A percentile compares a stretch with the other conserved stretches of the same genome.
Conservation (phyloP, 2,113 vertebrate species). For the Channa maculata region DNA sequence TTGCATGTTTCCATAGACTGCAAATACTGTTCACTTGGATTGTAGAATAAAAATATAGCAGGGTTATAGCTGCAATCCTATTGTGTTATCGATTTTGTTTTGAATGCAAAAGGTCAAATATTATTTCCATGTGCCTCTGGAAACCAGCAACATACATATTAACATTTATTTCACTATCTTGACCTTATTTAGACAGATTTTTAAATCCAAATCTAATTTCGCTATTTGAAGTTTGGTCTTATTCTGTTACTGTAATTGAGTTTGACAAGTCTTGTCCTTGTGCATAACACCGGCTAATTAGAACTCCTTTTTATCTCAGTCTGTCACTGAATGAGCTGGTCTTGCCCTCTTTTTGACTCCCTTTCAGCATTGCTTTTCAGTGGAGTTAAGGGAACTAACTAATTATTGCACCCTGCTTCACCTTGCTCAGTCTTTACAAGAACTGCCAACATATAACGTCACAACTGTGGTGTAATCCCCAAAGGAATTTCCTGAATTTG, state of each 20-base stretch:
- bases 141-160: too few relatives aligned
- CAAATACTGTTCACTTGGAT: neutral
- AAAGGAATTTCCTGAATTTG: slow-evolving; percentile 45
- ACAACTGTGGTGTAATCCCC: slow-evolving; percentile 49
- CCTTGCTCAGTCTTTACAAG: slow-evolving; percentile 43
- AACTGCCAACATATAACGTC: slow-evolving; percentile 39
- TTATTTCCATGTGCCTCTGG: too few relatives aligned
- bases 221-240: slow-evolving; percentile 12
- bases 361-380: slow-evolving; percentile 51
- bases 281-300: slow-evolving; percentile 55
- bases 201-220: neutral
- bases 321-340: slow-evolving; percentile 39
- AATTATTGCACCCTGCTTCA: slow-evolving; percentile 55
- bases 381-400: slow-evolving; percentile 45
- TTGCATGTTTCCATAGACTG: neutral
- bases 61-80: neutral
- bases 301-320: slow-evolving; percentile 45
- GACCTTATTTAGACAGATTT: neutral
- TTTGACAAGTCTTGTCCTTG: slow-evolving; percentile 26
- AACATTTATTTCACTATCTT: neutral
- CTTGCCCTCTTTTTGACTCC: slow-evolving; percentile 50
- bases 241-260: slow-evolving; percentile 9
- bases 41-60: neutral
- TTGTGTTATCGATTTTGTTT: too few relatives aligned
- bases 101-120: too few relatives aligned